A percentile compares a stretch with the other conserved stretches of the same genome.
These are phyloP conservation scores for Buphagus erythrorhynchus DNA, from an alignment of 2,797 vertebrate genomes.

Conservation along the genomic window DNA sequence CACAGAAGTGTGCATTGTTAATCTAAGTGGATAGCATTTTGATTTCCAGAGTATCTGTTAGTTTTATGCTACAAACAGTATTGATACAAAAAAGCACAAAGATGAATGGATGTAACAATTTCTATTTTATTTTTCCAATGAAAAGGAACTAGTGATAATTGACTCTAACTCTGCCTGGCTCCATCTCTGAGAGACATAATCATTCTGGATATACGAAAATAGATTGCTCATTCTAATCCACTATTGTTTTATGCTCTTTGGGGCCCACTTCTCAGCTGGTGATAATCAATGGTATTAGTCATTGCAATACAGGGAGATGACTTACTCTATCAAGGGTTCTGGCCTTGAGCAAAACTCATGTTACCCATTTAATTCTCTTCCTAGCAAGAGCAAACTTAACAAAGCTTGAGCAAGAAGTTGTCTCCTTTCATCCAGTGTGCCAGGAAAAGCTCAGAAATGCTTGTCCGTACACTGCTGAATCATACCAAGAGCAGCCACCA, in stretches of 20 bases:
- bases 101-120: background rate
- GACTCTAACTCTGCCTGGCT: conserved; percentile 16
- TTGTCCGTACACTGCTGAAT: background rate
- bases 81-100: background rate
- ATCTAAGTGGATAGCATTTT: background rate
- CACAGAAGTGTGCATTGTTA: background rate
- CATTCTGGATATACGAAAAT: conserved; percentile 64
- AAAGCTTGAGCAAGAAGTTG: background rate
- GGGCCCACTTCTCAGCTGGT: conserved; percentile 9
- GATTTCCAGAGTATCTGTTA: background rate
- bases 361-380: background rate
- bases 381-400: background rate
- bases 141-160: conserved; percentile 44
- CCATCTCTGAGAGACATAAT: conserved; percentile 48
- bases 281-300: conserved; percentile 40
- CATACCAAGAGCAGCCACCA: background rate
- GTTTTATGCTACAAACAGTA: background rate
- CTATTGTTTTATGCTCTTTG: conserved; percentile 55
- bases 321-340: background rate
- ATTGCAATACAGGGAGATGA: background rate
- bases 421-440: background rate
- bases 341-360: background rate
- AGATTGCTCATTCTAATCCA: conserved; percentile 48
- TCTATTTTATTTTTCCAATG: conserved; percentile 4
- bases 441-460: background rate